These are phyloP conservation scores for Acrossocheilus fasciatus DNA, from an alignment of 2,797 vertebrate genomes.

Conservation along the genomic window DNA sequence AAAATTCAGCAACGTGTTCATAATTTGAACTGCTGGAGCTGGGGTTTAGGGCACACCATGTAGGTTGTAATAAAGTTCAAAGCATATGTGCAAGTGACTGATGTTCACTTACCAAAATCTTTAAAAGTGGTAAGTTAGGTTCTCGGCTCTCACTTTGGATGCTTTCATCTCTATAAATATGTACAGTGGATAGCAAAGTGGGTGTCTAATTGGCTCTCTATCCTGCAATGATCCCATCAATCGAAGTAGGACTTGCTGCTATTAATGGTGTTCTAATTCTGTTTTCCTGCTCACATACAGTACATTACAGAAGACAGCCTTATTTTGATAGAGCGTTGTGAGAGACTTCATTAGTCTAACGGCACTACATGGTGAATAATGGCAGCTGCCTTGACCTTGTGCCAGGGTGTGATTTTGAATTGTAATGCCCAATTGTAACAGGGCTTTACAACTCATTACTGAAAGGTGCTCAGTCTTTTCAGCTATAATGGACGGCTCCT, in stretches of 20 bases:
- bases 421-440: slow-evolving; percentile 37
- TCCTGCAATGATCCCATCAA: slow-evolving; percentile 42
- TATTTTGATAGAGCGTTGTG: slow-evolving; percentile 26
- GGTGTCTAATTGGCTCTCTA: slow-evolving; percentile 38
- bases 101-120: slow-evolving; percentile 7
- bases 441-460: slow-evolving; percentile 38
- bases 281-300: slow-evolving; percentile 23
- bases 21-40: background rate
- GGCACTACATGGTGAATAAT: slow-evolving; percentile 30
- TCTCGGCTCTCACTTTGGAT: background rate
- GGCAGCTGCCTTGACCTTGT: slow-evolving; percentile 38
- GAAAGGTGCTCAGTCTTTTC: slow-evolving; percentile 15
- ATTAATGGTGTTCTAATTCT: slow-evolving; percentile 37
- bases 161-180: slow-evolving; percentile 45
- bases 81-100: background rate
- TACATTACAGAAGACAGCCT: slow-evolving; percentile 35
- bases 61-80: slow-evolving; percentile 19
- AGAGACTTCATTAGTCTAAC: slow-evolving; percentile 44
- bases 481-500: slow-evolving; percentile 15
- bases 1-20: background rate
- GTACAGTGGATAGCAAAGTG: slow-evolving; percentile 10
- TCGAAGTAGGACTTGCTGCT: slow-evolving; percentile 39
- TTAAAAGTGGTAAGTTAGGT: slow-evolving; percentile 4
- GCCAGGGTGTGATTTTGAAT: slow-evolving; percentile 39
- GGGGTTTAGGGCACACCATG: background rate